These are phyloP conservation scores for Branchipolynoe longqiensis DNA, from an alignment of 2,888 invertebrate genomes.

Conservation along the genomic window DNA sequence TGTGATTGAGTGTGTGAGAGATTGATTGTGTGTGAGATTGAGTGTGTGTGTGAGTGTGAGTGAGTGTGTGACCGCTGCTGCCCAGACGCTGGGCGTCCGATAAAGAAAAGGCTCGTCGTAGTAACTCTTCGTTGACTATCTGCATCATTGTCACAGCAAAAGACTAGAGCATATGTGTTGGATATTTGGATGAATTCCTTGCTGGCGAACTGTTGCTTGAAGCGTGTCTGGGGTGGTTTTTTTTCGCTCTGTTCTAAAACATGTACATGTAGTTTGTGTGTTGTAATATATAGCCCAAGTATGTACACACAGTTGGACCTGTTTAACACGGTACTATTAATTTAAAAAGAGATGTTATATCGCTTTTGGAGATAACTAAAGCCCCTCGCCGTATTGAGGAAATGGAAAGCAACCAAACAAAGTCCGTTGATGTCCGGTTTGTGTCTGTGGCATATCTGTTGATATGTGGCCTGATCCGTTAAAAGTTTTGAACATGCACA, in stretches of 20 bases:
- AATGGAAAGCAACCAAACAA: too few species aligned
- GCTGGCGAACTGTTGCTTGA: background rate
- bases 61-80: conserved; percentile 6
- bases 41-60: conserved; percentile 16
- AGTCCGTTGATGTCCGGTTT: too few species aligned
- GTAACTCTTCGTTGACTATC: background rate
- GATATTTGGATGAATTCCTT: background rate
- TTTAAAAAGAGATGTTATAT: too few species aligned
- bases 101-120: background rate
- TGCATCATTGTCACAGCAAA: background rate
- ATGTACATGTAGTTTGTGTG: background rate
- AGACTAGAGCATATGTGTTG: background rate
- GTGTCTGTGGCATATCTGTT: too few species aligned
- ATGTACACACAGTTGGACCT: too few species aligned
- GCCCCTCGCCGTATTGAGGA: too few species aligned
- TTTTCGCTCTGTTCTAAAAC: background rate
- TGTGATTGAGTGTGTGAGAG: too few species aligned
- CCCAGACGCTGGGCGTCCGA: conserved; percentile 25
- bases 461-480: too few species aligned
- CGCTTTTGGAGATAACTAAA: too few species aligned
- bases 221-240: background rate
- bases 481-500: too few species aligned
- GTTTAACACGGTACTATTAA: too few species aligned
- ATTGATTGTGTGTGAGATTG: background rate
- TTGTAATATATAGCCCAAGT: too few species aligned